Base-by-base conservation (phyloP, 1,140 invertebrate genomes). In the Choristoneura fumiferana region DNA sequence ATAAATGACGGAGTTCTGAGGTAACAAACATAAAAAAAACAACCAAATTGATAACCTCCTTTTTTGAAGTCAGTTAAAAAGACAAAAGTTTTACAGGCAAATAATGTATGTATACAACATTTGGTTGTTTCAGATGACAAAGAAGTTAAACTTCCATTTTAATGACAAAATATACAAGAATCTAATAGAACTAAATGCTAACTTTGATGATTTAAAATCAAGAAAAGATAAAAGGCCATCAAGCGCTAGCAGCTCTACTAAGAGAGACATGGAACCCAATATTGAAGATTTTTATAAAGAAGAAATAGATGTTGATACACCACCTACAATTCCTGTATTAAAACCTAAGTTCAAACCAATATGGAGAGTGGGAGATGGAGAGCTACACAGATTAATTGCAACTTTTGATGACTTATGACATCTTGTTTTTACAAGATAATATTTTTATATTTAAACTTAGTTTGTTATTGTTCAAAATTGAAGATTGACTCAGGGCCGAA, bases 121-220 rank as follows among this genome's bases (percentile, higher is more conserved):
- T n/a, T n/a, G n/a, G n/a, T 45, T n/a, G 12, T 82, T 87, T 34
- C 71, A 89, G 88, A 65, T 88, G 54, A 85, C 84, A 54, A 89
- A 88, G 56, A 84, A 81, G 55, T 58, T 89, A 15, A 90, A 90
- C 69, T 89, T 89, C 59, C 86, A 89, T 59, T 81, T 88, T 39
- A 87, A 90, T 69, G 84, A 90, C 36, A 84, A 68, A 66, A 84
- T 90, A 43, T 90, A 88, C 58, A 87, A 84, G 61, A 85, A 90
- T 53, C 67, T 90, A 39, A 81, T 90, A 3, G 86, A 87, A 69
- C 54, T 90, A n/a, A 90, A 90, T 72, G 67, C 76, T n/a, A 76
- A 71, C 62, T 60, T 79, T 15, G 69, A 72, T 17, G 69, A 66
- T 22, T 14, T 63, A 8, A 78, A 81, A 62, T 71, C 37, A 33